phyloP scores from a whole-genome alignment of 2,888 invertebrate species.

The Cyaniris semiargus region DNA sequence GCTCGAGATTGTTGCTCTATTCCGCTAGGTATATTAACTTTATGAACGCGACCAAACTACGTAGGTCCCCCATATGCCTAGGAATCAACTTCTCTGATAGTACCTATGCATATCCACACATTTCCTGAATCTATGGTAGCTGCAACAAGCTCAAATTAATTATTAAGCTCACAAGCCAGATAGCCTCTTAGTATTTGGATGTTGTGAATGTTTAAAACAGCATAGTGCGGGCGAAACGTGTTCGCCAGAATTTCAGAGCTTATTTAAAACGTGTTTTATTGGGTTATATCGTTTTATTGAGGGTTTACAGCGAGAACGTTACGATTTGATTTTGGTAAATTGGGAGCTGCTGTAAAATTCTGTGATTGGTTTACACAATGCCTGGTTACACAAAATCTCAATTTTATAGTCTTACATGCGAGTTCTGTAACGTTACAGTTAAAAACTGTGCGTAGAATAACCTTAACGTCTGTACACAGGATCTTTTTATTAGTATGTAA shows the following conservation, averaged over 20 bases:
- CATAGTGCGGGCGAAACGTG: constrained; percentile 33
- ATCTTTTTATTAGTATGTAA: too few relatives aligned
- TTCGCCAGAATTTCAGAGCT: constrained; percentile 19
- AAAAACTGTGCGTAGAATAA: too few relatives aligned
- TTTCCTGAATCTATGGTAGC: not conserved
- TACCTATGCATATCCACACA: too few relatives aligned
- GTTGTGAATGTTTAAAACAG: constrained; percentile 63
- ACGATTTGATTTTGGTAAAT: not conserved
- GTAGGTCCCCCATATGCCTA: too few relatives aligned
- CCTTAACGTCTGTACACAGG: too few relatives aligned
- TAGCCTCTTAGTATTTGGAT: constrained; percentile 51
- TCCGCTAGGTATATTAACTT: too few relatives aligned
- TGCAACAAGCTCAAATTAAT: constrained; percentile 62
- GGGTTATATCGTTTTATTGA: constrained; percentile 6
- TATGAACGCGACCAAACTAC: too few relatives aligned
- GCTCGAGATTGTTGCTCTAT: too few relatives aligned
- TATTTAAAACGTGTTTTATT: constrained; percentile 21
- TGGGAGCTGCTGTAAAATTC: not conserved
- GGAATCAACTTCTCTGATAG: too few relatives aligned
- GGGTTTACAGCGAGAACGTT: not conserved
- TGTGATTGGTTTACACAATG: not conserved
- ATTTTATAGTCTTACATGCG: too few relatives aligned
- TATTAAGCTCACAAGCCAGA: constrained; percentile 61
- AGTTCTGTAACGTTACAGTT: too few relatives aligned
- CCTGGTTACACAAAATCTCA: too few relatives aligned